These are phyloP conservation scores for Myotis daubentonii DNA, from an alignment of 2,797 vertebrate species.

Conservation along the genomic window DNA sequence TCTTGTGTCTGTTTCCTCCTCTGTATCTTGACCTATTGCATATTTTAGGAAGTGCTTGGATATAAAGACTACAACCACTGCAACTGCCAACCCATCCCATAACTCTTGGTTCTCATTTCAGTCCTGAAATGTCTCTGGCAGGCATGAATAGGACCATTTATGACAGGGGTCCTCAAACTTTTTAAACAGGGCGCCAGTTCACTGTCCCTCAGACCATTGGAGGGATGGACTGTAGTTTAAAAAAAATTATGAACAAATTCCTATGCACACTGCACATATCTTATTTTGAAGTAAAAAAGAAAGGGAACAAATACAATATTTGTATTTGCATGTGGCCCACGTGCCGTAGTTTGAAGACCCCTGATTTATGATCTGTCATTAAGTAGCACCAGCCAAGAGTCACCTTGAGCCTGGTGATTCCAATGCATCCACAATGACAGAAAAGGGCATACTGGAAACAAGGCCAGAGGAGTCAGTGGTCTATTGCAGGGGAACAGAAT, in stretches of 20 bases:
- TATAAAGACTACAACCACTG: neutral
- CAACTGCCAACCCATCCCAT: neutral
- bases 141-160: neutral
- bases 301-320: too few relatives aligned
- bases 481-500: neutral
- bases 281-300: too few relatives aligned
- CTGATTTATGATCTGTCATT: neutral
- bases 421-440: neutral
- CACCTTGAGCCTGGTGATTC: neutral
- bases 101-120: constrained; percentile 14
- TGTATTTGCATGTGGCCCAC: too few relatives aligned
- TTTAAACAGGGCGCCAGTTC: too few relatives aligned
- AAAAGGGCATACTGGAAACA: neutral
- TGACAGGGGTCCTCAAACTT: neutral
- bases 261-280: too few relatives aligned
- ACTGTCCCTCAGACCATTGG: too few relatives aligned
- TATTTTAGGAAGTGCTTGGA: constrained; percentile 18
- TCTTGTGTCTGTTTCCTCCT: neutral
- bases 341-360: too few relatives aligned
- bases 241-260: too few relatives aligned
- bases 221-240: too few relatives aligned
- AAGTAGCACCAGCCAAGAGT: neutral
- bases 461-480: neutral
- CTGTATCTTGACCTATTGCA: neutral
- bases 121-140: neutral